phyloP scores from a whole-genome alignment of 2,888 invertebrate species.

The Hydropsyche betteni region DNA sequence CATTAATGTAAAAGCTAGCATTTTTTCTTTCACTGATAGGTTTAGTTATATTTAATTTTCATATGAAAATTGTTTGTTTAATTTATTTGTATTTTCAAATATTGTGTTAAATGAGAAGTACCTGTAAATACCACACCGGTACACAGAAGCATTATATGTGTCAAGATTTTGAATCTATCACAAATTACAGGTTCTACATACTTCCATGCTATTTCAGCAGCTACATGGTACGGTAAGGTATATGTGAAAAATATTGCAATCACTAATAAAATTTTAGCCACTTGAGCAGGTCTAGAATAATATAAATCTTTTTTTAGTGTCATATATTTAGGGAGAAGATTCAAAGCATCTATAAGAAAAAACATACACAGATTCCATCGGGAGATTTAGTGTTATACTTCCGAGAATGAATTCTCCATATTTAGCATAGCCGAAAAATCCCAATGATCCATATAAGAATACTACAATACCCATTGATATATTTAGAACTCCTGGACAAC shows the following conservation, averaged over 20 bases:
- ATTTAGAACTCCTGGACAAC: conserved; percentile 86
- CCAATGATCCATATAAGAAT: conserved; percentile 80
- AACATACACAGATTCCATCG: conserved; percentile 70
- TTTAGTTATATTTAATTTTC: too few relatives aligned
- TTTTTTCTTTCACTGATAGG: too few relatives aligned
- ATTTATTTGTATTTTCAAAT: background rate
- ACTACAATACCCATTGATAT: conserved; percentile 87
- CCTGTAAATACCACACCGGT: conserved; percentile 62
- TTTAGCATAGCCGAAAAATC: conserved; percentile 88
- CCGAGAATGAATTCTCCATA: conserved; percentile 76
- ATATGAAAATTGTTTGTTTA: background rate
- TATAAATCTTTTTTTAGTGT: background rate
- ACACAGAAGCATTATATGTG: conserved; percentile 60
- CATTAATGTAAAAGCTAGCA: too few relatives aligned
- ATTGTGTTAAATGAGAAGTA: conserved; percentile 52
- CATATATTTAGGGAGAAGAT: background rate
- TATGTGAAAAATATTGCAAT: conserved; percentile 92
- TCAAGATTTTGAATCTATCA: conserved; percentile 59
- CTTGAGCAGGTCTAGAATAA: conserved; percentile 71
- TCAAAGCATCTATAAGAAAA: conserved; percentile 1
- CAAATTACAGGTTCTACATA: conserved; percentile 65
- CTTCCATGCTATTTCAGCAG: conserved; percentile 91
- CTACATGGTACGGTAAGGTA: conserved; percentile 93
- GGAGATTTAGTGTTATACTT: conserved; percentile 88
- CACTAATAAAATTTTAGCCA: conserved; percentile 84